These are phyloP conservation scores for Graphium colonna DNA, from an alignment of 2,888 invertebrate genomes.

Conservation along the genomic window DNA sequence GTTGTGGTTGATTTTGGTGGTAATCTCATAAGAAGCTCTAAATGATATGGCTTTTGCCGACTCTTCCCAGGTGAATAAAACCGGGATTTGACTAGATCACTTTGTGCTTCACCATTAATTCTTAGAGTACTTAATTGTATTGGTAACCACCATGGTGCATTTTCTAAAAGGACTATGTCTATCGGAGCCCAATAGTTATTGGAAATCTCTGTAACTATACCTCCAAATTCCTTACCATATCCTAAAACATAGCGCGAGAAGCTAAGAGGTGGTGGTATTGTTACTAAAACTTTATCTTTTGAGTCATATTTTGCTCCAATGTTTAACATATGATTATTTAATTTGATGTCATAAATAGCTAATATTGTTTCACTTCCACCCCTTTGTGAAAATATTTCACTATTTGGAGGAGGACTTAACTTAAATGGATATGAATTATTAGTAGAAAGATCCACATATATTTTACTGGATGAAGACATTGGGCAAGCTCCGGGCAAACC, in stretches of 20 bases:
- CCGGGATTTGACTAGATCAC: conserved; percentile 77
- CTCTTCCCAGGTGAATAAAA: conserved; percentile 89
- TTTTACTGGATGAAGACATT: conserved; percentile 86
- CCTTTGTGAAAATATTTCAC: conserved; percentile 79
- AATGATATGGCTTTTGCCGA: conserved; percentile 89
- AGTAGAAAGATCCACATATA: conserved; percentile 89
- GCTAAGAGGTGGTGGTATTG: conserved; percentile 83
- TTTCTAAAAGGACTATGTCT: conserved; percentile 91
- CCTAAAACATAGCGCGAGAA: conserved; percentile 92
- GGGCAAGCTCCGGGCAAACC: conserved; percentile 91
- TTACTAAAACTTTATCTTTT: conserved; percentile 70
- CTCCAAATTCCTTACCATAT: conserved; percentile 94
- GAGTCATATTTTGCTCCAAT: conserved; percentile 81
- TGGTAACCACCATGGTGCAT: conserved; percentile 94
- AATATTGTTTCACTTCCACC: conserved; percentile 84
- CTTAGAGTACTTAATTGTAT: conserved; percentile 93
- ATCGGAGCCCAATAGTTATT: conserved; percentile 89
- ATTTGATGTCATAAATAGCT: conserved; percentile 85
- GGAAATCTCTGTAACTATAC: conserved; percentile 90
- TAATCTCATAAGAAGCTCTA: conserved; percentile 90
- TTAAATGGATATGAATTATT: conserved; percentile 82
- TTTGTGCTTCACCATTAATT: conserved; percentile 81
- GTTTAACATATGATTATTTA: conserved; percentile 81
- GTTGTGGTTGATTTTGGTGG: conserved; percentile 90
- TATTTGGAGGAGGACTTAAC: conserved; percentile 82